Percentiles rank a stretch among this genome's conserved stretches.
Conservation (phyloP, 1,140 invertebrate species). For the Drosophila auraria region DNA sequence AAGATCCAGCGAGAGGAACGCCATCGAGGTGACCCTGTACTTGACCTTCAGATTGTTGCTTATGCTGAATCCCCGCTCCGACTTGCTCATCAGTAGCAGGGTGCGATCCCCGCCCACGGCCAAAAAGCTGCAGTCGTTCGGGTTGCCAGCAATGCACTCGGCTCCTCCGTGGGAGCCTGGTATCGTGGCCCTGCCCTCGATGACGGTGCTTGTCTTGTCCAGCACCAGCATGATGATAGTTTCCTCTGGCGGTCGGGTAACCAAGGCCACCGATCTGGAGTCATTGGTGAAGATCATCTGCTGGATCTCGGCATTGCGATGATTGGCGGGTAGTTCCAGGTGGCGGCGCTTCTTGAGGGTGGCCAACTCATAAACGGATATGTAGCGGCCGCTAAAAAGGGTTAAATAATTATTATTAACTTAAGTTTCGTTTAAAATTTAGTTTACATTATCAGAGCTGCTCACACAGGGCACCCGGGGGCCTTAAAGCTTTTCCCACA, state of each 20-base stretch:
- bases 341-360: conserved; percentile 87
- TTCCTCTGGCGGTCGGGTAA: conserved; percentile 91
- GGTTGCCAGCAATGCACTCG: conserved; percentile 86
- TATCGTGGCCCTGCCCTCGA: conserved; percentile 87
- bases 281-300: conserved; percentile 91
- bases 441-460: too few species aligned
- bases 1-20: conserved; percentile 89
- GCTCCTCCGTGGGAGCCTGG: conserved; percentile 85
- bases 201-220: conserved; percentile 91
- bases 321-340: conserved; percentile 86
- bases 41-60: conserved; percentile 92
- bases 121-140: conserved; percentile 89
- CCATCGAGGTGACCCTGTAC: conserved; percentile 87
- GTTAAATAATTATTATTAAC: neutral
- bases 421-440: neutral
- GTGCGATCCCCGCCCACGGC: conserved; percentile 89
- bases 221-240: conserved; percentile 90
- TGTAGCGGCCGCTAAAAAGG: conserved; percentile 55
- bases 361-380: conserved; percentile 87
- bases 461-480: too few species aligned
- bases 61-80: conserved; percentile 89
- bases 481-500: too few species aligned
- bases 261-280: conserved; percentile 89
- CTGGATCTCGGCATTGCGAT: conserved; percentile 86
- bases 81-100: conserved; percentile 90